Base-by-base conservation (phyloP, 2,888 invertebrate species). In the Latrodectus elegans region DNA sequence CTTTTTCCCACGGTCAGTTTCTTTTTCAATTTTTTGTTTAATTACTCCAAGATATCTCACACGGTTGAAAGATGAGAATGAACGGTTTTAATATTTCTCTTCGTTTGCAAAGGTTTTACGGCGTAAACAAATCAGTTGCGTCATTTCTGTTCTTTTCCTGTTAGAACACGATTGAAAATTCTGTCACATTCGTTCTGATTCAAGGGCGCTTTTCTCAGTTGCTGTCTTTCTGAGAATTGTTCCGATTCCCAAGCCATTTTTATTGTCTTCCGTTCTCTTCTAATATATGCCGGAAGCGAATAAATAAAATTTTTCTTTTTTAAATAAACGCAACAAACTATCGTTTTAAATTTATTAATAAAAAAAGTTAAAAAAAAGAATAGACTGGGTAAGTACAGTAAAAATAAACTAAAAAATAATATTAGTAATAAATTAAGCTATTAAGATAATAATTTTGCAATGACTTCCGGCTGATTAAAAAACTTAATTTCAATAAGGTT, bases 1-100 rank as follows among this genome's bases (percentile, higher is more conserved):
- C 17, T 76, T 84, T 84, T 84, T 84, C 84, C 77, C 84, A 84
- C 84, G 84, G 77, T 73, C 77, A 68, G 51, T 71, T 76, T 84
- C 70, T 64, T 60, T 55, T 78, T 70, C 67, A 51, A 55, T 79
- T 68, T 68, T 38, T 68, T 68, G 22, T 22, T 71, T 71, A 71
- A 71, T 71, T 80, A 64, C 52, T 22, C 22, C 53, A 52, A 65
- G 73, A 73, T 51, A 67, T 81, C 64, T 81, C 81, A 64, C 80
- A 53, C 81, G 53, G 67, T n/a, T 38, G 60, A 15, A 60, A 60
- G 60, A 60, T 60, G 60, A 60, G 60, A 60, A 60, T 60, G 60
- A n/a, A 60, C 60, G 60, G 12, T 60, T 60, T 60, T 60, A 60
- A 60, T 60, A n/a, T 11, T n/a, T 60, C 60, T 60, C 60, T 60